phyloP scores from a whole-genome alignment of 1,140 invertebrate genomes.

The Lerema accius region DNA sequence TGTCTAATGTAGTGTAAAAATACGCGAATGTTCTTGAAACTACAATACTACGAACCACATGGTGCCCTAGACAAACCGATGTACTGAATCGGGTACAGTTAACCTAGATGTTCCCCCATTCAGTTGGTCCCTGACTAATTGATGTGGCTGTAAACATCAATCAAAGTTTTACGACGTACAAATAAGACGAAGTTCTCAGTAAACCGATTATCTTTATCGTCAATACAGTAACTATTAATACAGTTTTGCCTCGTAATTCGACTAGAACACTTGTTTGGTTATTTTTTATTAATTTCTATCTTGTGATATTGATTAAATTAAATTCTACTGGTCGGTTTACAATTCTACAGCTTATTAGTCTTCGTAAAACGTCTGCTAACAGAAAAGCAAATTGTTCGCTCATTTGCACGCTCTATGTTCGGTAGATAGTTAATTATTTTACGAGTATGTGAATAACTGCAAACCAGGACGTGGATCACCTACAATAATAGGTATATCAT shows the following conservation, averaged over 20 bases:
- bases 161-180: constrained; percentile 71
- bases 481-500: too few species aligned
- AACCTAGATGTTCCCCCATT: constrained; percentile 67
- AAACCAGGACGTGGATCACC: too few species aligned
- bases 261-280: background rate
- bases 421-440: too few species aligned
- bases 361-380: too few species aligned
- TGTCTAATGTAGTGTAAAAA: too few species aligned
- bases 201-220: constrained; percentile 59
- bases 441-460: too few species aligned
- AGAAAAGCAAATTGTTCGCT: too few species aligned
- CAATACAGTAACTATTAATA: constrained; percentile 34
- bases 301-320: too few species aligned
- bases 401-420: too few species aligned
- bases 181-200: constrained; percentile 60
- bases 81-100: constrained; percentile 59
- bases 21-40: constrained; percentile 1
- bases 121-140: constrained; percentile 63
- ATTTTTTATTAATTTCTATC: background rate
- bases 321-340: too few species aligned
- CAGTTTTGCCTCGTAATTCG: constrained; percentile 1
- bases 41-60: constrained; percentile 33
- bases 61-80: constrained; percentile 40
- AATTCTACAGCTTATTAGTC: background rate
- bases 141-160: constrained; percentile 72